Conservation (phyloP, 2,888 invertebrate species). For the Phyto melanocephala region DNA sequence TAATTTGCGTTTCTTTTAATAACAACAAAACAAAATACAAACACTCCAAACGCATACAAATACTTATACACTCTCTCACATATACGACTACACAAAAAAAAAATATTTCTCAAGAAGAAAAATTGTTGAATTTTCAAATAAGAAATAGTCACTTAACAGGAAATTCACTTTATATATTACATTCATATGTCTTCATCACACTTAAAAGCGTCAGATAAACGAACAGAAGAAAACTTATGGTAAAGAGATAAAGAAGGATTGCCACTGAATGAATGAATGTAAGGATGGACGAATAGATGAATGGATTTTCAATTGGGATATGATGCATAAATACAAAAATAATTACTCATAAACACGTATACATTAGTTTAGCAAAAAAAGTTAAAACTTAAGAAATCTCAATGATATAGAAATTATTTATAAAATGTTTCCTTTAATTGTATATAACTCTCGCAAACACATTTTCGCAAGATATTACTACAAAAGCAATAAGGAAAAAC, state of each 20-base stretch:
- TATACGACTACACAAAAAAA: background rate
- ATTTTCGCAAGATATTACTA: too few species aligned
- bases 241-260: slow-evolving; percentile 62
- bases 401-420: too few species aligned
- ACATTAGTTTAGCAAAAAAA: too few species aligned
- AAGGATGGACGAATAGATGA: slow-evolving; percentile 7
- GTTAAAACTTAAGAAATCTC: too few species aligned
- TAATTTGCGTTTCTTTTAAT: slow-evolving; percentile 10
- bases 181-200: slow-evolving; percentile 65
- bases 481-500: too few species aligned
- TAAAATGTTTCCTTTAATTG: too few species aligned
- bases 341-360: too few species aligned
- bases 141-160: slow-evolving; percentile 65
- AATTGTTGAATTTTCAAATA: slow-evolving; percentile 60
- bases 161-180: slow-evolving; percentile 65
- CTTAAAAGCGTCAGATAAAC: slow-evolving; percentile 64
- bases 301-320: slow-evolving; percentile 8
- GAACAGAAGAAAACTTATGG: slow-evolving; percentile 61
- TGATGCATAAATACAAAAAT: background rate
- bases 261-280: slow-evolving; percentile 43
- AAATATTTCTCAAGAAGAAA: slow-evolving; percentile 54
- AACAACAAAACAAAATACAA: slow-evolving; percentile 49
- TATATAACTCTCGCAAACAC: too few species aligned
- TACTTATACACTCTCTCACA: background rate
- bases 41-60: slow-evolving; percentile 8